A percentile compares a stretch with the other conserved stretches of the same genome.
Evolutionary conservation across 2,888 invertebrate species (phyloP).

Genomic region (Panzeria rudis): DNA sequence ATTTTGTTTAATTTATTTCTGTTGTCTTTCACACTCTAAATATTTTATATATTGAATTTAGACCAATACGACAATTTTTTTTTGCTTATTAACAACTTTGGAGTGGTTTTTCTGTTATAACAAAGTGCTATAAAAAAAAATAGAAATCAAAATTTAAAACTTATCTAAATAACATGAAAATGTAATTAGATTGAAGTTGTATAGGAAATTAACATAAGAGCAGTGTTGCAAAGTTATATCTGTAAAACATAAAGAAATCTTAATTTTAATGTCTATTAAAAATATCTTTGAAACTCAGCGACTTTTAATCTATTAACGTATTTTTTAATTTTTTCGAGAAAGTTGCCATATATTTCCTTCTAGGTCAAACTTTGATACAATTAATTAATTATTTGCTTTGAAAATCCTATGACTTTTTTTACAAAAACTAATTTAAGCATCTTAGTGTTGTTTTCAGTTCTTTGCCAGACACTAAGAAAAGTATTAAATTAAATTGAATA

Average conservation of each 20-base stretch:
- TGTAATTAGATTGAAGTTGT: constrained; percentile 35
- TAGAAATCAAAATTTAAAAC: constrained; percentile 1
- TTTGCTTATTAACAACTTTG: no score
- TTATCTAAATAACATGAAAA: constrained; percentile 55
- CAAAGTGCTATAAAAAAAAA: neutral
- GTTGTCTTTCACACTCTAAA: neutral
- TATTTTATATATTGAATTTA: neutral
- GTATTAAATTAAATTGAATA: constrained; percentile 57
- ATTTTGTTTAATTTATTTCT: neutral
- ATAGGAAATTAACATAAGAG: neutral
- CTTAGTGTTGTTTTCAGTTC: neutral
- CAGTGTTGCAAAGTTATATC: no score
- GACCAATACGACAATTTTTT: no score
- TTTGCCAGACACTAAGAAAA: constrained; percentile 37
- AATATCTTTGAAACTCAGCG: no score
- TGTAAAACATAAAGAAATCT: no score
- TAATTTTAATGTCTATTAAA: neutral
- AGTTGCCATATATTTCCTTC: no score
- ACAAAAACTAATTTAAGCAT: neutral
- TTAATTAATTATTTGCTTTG: constrained; percentile 18
- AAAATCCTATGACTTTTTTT: neutral
- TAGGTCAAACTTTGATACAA: no score
- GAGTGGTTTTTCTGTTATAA: neutral
- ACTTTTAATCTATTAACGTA: no score
- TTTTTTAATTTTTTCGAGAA: no score